Conservation (phyloP, 2,888 invertebrate genomes). For the Drosophila ustulata region DNA sequence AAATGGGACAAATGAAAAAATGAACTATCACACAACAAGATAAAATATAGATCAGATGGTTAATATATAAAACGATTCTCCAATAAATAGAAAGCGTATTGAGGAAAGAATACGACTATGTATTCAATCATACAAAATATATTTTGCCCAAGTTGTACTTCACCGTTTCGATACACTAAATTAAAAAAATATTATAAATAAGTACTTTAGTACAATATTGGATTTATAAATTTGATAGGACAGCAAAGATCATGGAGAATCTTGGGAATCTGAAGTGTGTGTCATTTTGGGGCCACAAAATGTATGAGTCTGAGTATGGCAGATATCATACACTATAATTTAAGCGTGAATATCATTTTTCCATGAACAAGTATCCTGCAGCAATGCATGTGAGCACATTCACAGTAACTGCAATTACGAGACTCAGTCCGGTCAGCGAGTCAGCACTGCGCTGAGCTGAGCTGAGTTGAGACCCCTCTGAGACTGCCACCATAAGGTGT, state of each 20-base stretch:
- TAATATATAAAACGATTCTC: background rate
- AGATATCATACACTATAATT: constrained; percentile 73
- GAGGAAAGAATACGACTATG: no score
- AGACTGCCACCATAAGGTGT: background rate
- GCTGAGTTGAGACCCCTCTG: background rate
- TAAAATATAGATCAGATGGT: no score
- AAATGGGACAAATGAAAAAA: background rate
- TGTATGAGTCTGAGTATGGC: constrained; percentile 30
- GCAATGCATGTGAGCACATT: constrained; percentile 79
- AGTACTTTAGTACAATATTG: no score
- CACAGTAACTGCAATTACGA: constrained; percentile 80
- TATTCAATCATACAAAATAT: no score
- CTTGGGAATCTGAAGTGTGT: constrained; percentile 3
- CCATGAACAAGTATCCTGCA: constrained; percentile 81
- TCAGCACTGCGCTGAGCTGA: background rate
- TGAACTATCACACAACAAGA: background rate
- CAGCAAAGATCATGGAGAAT: background rate
- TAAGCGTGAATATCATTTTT: constrained; percentile 81
- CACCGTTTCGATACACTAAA: no score
- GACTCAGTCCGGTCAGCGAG: constrained; percentile 28
- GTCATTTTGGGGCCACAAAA: constrained; percentile 37
- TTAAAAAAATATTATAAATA: no score
- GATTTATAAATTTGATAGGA: background rate
- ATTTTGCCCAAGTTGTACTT: no score
- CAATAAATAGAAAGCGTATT: no score